Percentiles rank a stretch among this genome's conserved stretches.
These are phyloP conservation scores for Chiridota heheva DNA, from an alignment of 35 echinoderm and acorn worm species.

Conservation along the genomic window DNA sequence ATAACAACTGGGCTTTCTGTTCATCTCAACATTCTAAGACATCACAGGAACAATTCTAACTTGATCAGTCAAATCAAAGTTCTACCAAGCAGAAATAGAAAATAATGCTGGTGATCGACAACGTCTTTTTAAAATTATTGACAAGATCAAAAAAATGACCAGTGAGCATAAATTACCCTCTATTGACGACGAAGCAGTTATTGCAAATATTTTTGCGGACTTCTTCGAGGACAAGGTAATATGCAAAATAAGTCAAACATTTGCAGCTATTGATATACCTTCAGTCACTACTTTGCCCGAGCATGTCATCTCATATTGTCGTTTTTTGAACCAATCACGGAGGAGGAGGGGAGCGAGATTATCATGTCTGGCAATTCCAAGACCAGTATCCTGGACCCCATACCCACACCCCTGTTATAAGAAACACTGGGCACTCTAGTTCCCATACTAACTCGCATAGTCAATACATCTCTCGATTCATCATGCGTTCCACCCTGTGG, in stretches of 20 bases:
- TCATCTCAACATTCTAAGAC: neutral
- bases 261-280: neutral
- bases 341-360: conserved; percentile 9
- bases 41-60: neutral
- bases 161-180: neutral
- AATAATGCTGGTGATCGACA: neutral
- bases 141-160: neutral
- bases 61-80: conserved; percentile 23
- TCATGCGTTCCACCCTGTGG: conserved; percentile 15
- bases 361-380: conserved; percentile 25
- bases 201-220: neutral
- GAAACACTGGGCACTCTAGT: conserved; percentile 21
- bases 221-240: conserved; percentile 3
- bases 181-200: neutral
- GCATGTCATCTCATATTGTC: neutral
- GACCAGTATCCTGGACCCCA: conserved; percentile 1
- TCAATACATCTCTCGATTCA: conserved; percentile 33
- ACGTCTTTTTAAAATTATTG: conserved; percentile 11
- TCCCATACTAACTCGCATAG: conserved; percentile 18
- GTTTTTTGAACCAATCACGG: conserved; percentile 20
- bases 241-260: conserved; percentile 4
- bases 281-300: neutral
- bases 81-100: too few relatives aligned
- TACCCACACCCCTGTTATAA: conserved; percentile 41
- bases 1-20: conserved; percentile 4